These are phyloP conservation scores for Hetaerina americana DNA, from an alignment of 1,140 invertebrate genomes.

Conservation along the genomic window DNA sequence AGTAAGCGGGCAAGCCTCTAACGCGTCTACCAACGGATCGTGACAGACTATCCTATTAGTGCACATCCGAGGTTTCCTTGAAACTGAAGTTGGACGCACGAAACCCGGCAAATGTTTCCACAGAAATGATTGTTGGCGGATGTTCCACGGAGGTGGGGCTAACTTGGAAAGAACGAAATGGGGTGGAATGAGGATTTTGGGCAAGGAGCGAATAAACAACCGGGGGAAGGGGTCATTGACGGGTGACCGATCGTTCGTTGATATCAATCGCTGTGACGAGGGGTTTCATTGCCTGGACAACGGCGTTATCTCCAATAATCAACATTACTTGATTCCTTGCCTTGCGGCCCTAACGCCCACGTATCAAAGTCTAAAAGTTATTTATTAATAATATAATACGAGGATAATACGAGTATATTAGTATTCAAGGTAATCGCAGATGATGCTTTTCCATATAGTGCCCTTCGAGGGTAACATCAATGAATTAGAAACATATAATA, in stretches of 20 bases:
- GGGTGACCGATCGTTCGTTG: background rate
- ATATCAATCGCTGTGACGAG: background rate
- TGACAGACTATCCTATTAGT: background rate
- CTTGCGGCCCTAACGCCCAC: too few relatives aligned
- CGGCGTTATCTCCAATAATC: too few relatives aligned
- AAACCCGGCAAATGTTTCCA: background rate
- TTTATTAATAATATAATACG: too few relatives aligned
- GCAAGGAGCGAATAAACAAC: background rate
- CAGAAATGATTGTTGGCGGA: background rate
- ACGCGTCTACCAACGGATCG: background rate
- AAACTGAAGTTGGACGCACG: background rate
- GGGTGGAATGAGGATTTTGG: background rate
- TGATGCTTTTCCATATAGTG: too few relatives aligned
- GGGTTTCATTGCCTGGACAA: too few relatives aligned
- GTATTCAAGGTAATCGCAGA: too few relatives aligned
- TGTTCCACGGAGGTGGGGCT: background rate
- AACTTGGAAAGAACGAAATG: background rate
- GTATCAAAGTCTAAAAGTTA: too few relatives aligned
- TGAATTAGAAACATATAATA: too few relatives aligned
- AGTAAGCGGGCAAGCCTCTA: background rate
- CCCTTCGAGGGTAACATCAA: too few relatives aligned
- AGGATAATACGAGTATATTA: too few relatives aligned
- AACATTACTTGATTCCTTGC: too few relatives aligned
- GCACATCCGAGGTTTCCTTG: background rate
- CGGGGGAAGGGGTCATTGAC: background rate